Percentiles rank a stretch among this genome's conserved stretches.
phyloP scores from a whole-genome alignment of 2,113 vertebrate genomes.

The Gambusia holbrooki region DNA sequence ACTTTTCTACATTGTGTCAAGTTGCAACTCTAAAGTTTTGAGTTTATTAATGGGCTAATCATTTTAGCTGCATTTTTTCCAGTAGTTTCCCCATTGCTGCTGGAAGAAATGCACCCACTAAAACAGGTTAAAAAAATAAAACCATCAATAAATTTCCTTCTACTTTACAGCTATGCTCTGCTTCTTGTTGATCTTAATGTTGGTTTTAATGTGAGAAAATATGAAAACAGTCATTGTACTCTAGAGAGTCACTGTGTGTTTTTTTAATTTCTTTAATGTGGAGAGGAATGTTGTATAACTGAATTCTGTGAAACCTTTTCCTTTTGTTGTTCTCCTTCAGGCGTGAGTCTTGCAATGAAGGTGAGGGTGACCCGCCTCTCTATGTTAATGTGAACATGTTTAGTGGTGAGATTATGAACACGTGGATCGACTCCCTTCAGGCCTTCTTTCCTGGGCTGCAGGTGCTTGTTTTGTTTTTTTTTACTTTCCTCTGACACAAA shows the following conservation, averaged over 20 bases:
- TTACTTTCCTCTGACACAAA: not conserved
- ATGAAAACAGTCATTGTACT: not conserved
- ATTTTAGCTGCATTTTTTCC: too few species aligned
- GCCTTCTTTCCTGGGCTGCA: constrained; percentile 98
- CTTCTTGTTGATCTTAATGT: not conserved
- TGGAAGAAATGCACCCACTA: too few species aligned
- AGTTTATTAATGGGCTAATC: not conserved
- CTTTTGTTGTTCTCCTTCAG: constrained; percentile 65
- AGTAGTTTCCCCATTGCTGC: too few species aligned
- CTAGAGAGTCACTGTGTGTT: too few species aligned
- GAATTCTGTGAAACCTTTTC: not conserved
- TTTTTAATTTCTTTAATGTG: not conserved
- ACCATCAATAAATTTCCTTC: not conserved
- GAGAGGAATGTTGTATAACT: not conserved
- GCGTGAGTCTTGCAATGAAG: constrained; percentile 94
- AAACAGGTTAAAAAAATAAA: too few species aligned
- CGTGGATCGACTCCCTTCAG: constrained; percentile 98
- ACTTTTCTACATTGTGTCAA: not conserved
- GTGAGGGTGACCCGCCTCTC: constrained; percentile 94
- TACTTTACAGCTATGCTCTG: not conserved
- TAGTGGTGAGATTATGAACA: constrained; percentile 97
- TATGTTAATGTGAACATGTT: constrained; percentile 99
- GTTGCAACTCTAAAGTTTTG: not conserved
- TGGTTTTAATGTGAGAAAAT: too few species aligned
- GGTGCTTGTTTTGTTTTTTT: constrained; percentile 70